Evolutionary conservation across 2,888 invertebrate genomes (phyloP).

Genomic region (Dicranocentrus wangi): DNA sequence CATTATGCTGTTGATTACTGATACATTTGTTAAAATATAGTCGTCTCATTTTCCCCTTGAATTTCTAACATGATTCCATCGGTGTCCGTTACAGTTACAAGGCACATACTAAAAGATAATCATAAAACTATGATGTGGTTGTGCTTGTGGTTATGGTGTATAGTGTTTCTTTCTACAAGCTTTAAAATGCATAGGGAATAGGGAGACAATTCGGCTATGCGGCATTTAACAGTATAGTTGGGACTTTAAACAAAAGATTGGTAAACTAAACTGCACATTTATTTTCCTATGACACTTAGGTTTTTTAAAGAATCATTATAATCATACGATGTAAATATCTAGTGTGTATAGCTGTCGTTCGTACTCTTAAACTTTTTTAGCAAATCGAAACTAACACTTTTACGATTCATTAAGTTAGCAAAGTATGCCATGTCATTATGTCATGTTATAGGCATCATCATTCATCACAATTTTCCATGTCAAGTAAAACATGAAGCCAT

Average conservation of each 20-base stretch:
- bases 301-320: not conserved
- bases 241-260: not conserved
- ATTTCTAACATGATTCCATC: too few relatives aligned
- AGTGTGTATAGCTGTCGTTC: not conserved
- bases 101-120: too few relatives aligned
- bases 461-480: not conserved
- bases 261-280: not conserved
- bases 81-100: too few relatives aligned
- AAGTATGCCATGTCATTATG: not conserved
- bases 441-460: not conserved
- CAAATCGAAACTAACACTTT: not conserved
- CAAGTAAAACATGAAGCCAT: not conserved
- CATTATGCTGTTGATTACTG: too few relatives aligned
- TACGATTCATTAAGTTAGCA: not conserved
- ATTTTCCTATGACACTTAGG: not conserved
- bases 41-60: too few relatives aligned
- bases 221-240: not conserved
- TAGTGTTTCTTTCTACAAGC: not conserved
- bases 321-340: not conserved
- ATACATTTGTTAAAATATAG: too few relatives aligned
- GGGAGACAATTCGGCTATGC: not conserved
- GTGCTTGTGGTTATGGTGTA: not conserved
- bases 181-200: too few relatives aligned
- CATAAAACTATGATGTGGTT: too few relatives aligned
- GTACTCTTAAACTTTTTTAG: not conserved